A percentile compares a stretch with the other conserved stretches of the same genome.
phyloP scores from a whole-genome alignment of 2,888 invertebrate genomes.

The Therioaphis trifolii region DNA sequence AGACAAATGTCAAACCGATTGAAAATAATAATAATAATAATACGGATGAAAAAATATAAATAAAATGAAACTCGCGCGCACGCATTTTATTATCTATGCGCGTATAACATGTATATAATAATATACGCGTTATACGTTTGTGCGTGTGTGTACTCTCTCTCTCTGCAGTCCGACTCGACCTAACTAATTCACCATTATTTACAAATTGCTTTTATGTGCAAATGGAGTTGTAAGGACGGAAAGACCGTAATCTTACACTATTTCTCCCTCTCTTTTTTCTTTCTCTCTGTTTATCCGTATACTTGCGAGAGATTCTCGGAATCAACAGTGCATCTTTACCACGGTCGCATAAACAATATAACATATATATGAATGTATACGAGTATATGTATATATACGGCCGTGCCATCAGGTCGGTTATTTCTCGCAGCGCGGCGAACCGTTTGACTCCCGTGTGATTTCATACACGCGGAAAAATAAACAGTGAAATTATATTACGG shows the following conservation, averaged over 20 bases:
- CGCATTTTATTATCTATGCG: conserved; percentile 22
- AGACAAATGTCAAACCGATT: conserved; percentile 61
- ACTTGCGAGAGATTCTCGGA: neutral
- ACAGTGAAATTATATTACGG: too few species aligned
- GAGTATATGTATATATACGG: neutral
- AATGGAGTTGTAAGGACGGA: conserved; percentile 8
- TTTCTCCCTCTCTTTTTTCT: too few species aligned
- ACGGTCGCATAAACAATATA: too few species aligned
- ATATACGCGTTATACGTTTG: neutral
- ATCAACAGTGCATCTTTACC: neutral
- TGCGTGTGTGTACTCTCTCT: neutral
- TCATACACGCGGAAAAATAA: too few species aligned
- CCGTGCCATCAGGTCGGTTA: neutral
- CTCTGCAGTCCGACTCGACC: neutral
- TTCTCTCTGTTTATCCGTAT: too few species aligned
- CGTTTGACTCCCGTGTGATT: too few species aligned
- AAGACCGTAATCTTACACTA: too few species aligned
- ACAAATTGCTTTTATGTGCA: conserved; percentile 50
- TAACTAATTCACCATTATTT: conserved; percentile 44
- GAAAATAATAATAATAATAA: conserved; percentile 46
- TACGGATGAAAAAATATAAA: conserved; percentile 26
- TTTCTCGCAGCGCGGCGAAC: too few species aligned
- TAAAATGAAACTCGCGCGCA: conserved; percentile 20
- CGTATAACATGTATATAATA: neutral
- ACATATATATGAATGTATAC: too few species aligned